phyloP scores from a whole-genome alignment of 2,113 vertebrate species.

The Anoplopoma fimbria region DNA sequence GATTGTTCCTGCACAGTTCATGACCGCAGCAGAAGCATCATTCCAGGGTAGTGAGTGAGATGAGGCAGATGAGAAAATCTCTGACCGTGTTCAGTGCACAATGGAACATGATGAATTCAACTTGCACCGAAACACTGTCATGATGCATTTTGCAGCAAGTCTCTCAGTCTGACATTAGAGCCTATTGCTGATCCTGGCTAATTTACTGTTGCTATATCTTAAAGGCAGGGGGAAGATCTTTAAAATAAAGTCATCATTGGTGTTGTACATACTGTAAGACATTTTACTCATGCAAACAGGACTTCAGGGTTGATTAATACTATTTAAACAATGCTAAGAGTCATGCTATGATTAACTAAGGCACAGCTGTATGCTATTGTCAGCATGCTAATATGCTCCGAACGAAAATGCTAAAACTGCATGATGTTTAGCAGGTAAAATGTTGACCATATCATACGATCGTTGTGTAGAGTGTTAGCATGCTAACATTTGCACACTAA shows the following conservation, averaged over 20 bases:
- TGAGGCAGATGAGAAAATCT: conserved; percentile 49
- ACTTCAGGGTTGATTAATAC: too few relatives aligned
- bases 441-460: not conserved
- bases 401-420: not conserved
- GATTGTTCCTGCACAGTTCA: conserved; percentile 59
- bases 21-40: conserved; percentile 49
- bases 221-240: not conserved
- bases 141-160: conserved; percentile 24
- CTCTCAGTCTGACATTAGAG: conserved; percentile 8
- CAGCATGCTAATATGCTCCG: not conserved
- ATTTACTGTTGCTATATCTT: conserved; percentile 8
- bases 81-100: conserved; percentile 27
- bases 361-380: not conserved
- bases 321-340: too few relatives aligned
- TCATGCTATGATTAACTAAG: not conserved
- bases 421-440: not conserved
- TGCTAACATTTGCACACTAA: not conserved
- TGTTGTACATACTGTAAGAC: not conserved
- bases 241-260: not conserved
- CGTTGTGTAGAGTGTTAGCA: not conserved
- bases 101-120: conserved; percentile 50
- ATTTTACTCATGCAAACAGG: not conserved
- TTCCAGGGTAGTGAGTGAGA: conserved; percentile 41
- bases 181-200: conserved; percentile 4
- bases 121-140: conserved; percentile 27